Percentiles rank a stretch among this genome's conserved stretches.
phyloP scores from a whole-genome alignment of 2,888 invertebrate genomes.

The Phaonia tiefii region DNA sequence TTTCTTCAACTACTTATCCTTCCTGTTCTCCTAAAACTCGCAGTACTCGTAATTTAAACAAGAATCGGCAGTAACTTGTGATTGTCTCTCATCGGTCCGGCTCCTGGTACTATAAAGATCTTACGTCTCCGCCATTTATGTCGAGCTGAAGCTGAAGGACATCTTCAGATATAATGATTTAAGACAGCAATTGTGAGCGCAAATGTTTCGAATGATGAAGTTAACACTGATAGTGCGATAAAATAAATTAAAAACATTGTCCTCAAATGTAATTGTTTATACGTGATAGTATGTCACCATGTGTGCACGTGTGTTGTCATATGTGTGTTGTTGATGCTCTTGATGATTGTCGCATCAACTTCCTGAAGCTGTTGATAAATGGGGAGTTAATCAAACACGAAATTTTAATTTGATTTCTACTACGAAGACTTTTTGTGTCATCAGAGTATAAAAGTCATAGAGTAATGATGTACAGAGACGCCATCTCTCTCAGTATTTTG shows the following conservation, averaged over 20 bases:
- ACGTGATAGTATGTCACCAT: background rate
- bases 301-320: too few relatives aligned
- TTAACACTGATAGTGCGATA: slow-evolving; percentile 47
- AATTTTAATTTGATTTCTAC: too few relatives aligned
- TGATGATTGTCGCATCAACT: too few relatives aligned
- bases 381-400: too few relatives aligned
- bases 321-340: too few relatives aligned
- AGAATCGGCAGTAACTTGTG: background rate
- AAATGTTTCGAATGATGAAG: slow-evolving; percentile 41
- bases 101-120: background rate
- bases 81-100: slow-evolving; percentile 12
- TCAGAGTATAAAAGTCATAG: too few relatives aligned
- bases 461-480: too few relatives aligned
- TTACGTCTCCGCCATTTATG: background rate
- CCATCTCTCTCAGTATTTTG: too few relatives aligned
- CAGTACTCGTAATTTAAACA: background rate
- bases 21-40: too few relatives aligned
- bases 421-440: too few relatives aligned
- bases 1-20: slow-evolving; percentile 19
- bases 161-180: slow-evolving; percentile 28
- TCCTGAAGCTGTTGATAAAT: too few relatives aligned
- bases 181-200: slow-evolving; percentile 46
- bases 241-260: slow-evolving; percentile 48
- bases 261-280: slow-evolving; percentile 8
- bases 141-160: background rate